Conservation (phyloP, 2,888 invertebrate genomes). For the Amblyjoppa fuscipennis region DNA sequence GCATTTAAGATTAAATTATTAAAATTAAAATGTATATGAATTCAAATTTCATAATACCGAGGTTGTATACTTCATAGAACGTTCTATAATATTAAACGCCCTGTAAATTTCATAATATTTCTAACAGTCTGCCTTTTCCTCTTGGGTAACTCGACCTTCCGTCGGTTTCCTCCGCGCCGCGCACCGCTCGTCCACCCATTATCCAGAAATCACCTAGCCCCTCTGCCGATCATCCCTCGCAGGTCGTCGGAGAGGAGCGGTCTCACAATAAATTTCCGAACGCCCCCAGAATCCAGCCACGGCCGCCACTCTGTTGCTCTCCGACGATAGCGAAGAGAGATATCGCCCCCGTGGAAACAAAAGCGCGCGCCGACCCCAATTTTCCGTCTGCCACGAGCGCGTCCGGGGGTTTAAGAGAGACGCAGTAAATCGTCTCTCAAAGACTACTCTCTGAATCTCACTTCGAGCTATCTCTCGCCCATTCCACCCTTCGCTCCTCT, state of each 20-base stretch:
- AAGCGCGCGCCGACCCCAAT: constrained; percentile 60
- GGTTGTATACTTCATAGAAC: too few relatives aligned
- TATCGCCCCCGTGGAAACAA: constrained; percentile 52
- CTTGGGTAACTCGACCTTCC: too few relatives aligned
- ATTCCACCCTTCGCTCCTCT: background rate
- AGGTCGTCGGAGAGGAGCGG: constrained; percentile 7
- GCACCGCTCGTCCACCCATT: too few relatives aligned
- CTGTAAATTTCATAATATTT: too few relatives aligned
- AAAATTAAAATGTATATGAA: too few relatives aligned
- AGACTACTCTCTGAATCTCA: constrained; percentile 44
- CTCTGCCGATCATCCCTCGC: background rate
- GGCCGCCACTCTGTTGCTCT: background rate
- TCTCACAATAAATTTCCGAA: constrained; percentile 34
- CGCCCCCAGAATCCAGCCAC: background rate
- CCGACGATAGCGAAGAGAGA: constrained; percentile 38
- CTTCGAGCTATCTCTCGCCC: constrained; percentile 26
- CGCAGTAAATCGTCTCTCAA: constrained; percentile 55
- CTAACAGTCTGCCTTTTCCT: too few relatives aligned
- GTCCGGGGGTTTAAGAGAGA: constrained; percentile 42
- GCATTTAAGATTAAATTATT: too few relatives aligned
- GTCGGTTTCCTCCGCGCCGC: too few relatives aligned
- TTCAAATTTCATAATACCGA: too few relatives aligned
- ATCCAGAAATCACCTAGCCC: background rate
- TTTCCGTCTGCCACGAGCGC: constrained; percentile 56
- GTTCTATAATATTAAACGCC: too few relatives aligned